Evolutionary conservation across 2,113 vertebrate species (phyloP).

Genomic region (Scalopus aquaticus): DNA sequence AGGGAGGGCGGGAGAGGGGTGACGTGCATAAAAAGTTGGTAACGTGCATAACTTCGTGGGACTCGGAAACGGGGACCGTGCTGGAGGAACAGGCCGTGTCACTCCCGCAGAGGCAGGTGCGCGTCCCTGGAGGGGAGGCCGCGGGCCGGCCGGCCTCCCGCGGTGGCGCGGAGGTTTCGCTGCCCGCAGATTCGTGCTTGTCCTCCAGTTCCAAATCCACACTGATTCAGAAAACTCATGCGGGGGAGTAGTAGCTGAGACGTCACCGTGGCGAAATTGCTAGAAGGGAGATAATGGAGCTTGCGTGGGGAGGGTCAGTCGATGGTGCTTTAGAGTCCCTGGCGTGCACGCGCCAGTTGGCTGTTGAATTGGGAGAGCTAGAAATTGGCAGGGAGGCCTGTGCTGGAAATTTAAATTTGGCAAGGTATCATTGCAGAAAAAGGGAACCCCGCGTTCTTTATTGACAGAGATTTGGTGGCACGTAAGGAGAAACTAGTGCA

Average conservation of each 20-base stretch:
- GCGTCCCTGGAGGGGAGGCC: no score
- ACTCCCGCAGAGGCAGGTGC: no score
- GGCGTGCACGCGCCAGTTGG: no score
- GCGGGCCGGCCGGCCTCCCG: no score
- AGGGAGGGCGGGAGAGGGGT: no score
- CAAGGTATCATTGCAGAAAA: neutral
- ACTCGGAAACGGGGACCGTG: no score
- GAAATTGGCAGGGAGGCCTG: neutral
- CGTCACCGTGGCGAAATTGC: neutral
- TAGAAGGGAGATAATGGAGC: neutral
- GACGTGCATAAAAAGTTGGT: no score
- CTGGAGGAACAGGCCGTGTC: no score
- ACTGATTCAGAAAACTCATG: neutral
- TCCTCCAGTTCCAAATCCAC: neutral
- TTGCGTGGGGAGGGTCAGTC: neutral
- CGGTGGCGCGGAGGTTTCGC: neutral
- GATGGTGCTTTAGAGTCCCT: neutral
- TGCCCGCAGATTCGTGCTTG: neutral
- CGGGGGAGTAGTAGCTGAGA: neutral
- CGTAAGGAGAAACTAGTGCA: neutral
- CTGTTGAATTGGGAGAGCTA: neutral
- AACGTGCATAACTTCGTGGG: no score
- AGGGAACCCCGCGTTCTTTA: neutral
- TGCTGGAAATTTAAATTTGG: neutral
- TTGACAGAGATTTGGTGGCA: neutral